Evolutionary conservation across 2,888 invertebrate genomes (phyloP).

Genomic region (Barypeithes pellucidus): DNA sequence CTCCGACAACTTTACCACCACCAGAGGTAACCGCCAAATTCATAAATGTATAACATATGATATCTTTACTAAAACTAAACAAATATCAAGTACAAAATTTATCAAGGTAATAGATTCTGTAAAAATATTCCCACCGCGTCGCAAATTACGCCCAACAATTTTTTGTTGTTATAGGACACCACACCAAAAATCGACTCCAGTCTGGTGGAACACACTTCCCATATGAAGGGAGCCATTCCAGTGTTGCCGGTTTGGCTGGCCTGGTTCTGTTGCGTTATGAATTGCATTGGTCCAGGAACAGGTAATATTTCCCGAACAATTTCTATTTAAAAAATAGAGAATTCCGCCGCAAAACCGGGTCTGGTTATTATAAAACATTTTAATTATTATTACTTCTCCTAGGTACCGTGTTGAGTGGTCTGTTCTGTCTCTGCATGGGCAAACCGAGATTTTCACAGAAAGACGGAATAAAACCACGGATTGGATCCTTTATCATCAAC

Average conservation of each 20-base stretch:
- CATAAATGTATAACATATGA: too few relatives aligned
- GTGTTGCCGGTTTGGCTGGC: conserved; percentile 90
- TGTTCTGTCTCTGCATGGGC: conserved; percentile 91
- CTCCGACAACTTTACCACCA: conserved; percentile 73
- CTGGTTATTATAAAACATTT: not conserved
- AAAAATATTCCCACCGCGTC: too few relatives aligned
- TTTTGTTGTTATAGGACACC: conserved; percentile 79
- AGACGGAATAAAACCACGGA: conserved; percentile 82
- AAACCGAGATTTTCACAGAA: conserved; percentile 89
- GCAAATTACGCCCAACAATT: too few relatives aligned
- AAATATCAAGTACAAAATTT: too few relatives aligned
- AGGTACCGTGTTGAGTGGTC: conserved; percentile 93
- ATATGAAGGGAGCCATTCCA: conserved; percentile 94
- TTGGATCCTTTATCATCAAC: conserved; percentile 90
- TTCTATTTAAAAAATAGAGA: too few relatives aligned
- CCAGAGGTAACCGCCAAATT: conserved; percentile 70
- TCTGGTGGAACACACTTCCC: conserved; percentile 86
- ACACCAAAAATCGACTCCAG: conserved; percentile 84
- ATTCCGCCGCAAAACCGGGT: too few relatives aligned
- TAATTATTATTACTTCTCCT: conserved; percentile 59
- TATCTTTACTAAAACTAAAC: too few relatives aligned
- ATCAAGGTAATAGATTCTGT: too few relatives aligned
- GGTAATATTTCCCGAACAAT: conserved; percentile 72
- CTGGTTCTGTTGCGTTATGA: conserved; percentile 89
- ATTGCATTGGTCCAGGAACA: conserved; percentile 84